These are phyloP conservation scores for Catagonus wagneri DNA, from an alignment of 2,113 vertebrate genomes.

Conservation along the genomic window DNA sequence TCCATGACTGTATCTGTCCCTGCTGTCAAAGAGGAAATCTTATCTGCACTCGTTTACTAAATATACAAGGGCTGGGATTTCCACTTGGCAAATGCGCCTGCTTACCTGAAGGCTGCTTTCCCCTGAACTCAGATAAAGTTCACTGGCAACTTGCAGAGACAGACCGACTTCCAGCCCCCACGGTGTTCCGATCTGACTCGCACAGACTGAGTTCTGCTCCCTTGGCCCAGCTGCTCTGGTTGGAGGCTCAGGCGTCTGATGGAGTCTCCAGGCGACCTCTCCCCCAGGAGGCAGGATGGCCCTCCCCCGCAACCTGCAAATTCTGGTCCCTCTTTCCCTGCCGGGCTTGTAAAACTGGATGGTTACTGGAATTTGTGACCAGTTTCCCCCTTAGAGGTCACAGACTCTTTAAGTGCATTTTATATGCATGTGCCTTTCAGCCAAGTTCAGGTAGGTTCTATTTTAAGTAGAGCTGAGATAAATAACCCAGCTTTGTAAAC, in stretches of 20 bases:
- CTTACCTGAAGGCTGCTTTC: slow-evolving; percentile 85
- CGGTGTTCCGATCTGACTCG: neutral
- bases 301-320: accelerated
- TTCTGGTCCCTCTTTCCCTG: neutral
- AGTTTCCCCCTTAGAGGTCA: neutral
- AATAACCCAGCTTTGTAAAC: neutral
- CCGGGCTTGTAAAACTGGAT: neutral
- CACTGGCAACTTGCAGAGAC: slow-evolving; percentile 73
- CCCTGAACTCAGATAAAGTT: slow-evolving; percentile 84
- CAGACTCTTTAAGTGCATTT: neutral
- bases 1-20: slow-evolving; percentile 83
- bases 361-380: neutral
- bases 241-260: slow-evolving; percentile 25
- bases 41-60: slow-evolving; percentile 84
- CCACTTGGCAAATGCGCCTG: slow-evolving; percentile 85
- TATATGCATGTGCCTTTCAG: neutral
- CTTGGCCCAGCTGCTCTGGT: neutral
- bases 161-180: slow-evolving; percentile 72
- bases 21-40: slow-evolving; percentile 86
- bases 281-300: accelerated
- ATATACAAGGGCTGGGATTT: slow-evolving; percentile 86
- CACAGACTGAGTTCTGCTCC: slow-evolving; percentile 59
- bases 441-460: neutral
- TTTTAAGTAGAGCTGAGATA: neutral
- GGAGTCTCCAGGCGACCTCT: neutral